Evolutionary conservation across 2,888 invertebrate genomes (phyloP), one percentile per base, ranked within the genome.

Genomic region (Chrysomela aeneicollis): DNA sequence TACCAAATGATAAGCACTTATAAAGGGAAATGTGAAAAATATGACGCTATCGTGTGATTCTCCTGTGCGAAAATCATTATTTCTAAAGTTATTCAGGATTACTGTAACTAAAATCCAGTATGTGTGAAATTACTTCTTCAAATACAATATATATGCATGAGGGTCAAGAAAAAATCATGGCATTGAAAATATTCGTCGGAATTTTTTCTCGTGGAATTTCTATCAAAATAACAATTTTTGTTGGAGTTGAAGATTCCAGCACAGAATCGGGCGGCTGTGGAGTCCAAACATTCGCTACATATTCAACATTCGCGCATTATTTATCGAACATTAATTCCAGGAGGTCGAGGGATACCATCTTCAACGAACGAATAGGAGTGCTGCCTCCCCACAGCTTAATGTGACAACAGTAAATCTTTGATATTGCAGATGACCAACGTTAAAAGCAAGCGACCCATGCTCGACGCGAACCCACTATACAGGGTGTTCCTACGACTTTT

Each of bases 381-480:
- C 54, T 35, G 68, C 65, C 68, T 66, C 66, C 76, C 76, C 67
- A 69, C 65, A 68, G 74, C 71, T 74, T 76, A 76, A 76, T 75
- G 72, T 75, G 76, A 76, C 76, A 76, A 75, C 76, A 70, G 71
- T 76, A 76, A 76, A 76, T 76, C 75, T 76, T 74, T 67, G 69
- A 73, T 71, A 74, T 71, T 72, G 73, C 71, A 70, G 72, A 72
- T 73, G 74, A 74, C 73, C 73, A 70, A 65, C 66, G 67, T 64
- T 64, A 59, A 70, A 64, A 66, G 55, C 63, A 66, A 60, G 59
- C 62, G 60, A 54, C 66, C 61, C 51, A 52, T 61, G 52, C 54
- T 49, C 63, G 50, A 32, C 37, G 59, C 54, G 46, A 55, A 58
- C 58, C 47, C 26, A 58, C 64, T 58, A 52, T 64, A 61, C 26